Conservation (phyloP, 2,888 invertebrate genomes). For the Temnothorax ravouxi region DNA sequence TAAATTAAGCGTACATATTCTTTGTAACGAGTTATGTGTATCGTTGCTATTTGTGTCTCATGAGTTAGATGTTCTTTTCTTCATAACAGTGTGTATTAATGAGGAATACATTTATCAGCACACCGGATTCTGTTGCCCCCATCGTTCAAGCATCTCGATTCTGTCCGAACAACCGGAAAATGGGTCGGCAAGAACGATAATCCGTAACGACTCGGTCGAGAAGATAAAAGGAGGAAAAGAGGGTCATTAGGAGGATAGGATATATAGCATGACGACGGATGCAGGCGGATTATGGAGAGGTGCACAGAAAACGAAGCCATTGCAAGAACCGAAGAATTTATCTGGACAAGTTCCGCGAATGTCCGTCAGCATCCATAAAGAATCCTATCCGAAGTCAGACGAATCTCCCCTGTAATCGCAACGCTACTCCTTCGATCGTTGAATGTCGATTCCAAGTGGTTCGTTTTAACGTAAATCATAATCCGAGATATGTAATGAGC, state of each 20-base stretch:
- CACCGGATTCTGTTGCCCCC: constrained; percentile 18
- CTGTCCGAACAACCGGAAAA: constrained; percentile 42
- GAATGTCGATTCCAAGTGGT: not conserved
- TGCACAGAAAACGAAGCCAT: constrained; percentile 42
- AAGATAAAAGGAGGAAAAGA: constrained; percentile 56
- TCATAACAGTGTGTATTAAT: constrained; percentile 15
- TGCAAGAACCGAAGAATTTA: constrained; percentile 41
- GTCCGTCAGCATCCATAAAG: constrained; percentile 39
- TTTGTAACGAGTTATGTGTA: not conserved
- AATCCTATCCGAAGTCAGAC: constrained; percentile 25
- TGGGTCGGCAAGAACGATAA: constrained; percentile 59
- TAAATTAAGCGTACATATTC: not conserved
- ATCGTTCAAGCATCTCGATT: constrained; percentile 40
- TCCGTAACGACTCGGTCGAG: constrained; percentile 44
- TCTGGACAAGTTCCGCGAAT: constrained; percentile 20
- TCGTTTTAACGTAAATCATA: no score
- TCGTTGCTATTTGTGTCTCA: not conserved
- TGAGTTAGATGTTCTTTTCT: not conserved
- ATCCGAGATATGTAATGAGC: no score
- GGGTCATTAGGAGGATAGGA: constrained; percentile 37
- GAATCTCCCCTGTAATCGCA: not conserved
- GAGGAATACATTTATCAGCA: constrained; percentile 26
- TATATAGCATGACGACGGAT: constrained; percentile 38
- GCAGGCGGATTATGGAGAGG: constrained; percentile 51
- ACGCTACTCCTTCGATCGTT: not conserved